These are phyloP conservation scores for Lasioglossum vierecki DNA, from an alignment of 2,888 invertebrate genomes.

Conservation along the genomic window DNA sequence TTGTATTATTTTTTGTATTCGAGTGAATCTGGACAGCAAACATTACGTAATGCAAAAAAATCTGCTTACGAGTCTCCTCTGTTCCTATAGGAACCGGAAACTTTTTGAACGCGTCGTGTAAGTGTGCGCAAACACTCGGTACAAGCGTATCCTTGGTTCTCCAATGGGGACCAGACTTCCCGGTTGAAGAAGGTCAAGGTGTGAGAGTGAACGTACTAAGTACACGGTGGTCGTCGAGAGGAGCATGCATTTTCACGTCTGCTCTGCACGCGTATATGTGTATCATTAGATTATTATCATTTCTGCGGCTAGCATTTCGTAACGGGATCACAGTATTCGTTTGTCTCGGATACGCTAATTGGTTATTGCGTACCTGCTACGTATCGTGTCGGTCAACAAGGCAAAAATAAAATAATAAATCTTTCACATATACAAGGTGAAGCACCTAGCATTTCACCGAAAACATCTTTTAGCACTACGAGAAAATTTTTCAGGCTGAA, in stretches of 20 bases:
- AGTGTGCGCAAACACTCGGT: not conserved
- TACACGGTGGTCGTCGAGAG: slow-evolving; percentile 28
- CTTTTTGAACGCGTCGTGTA: not conserved
- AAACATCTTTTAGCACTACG: no score
- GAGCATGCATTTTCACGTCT: slow-evolving; percentile 23
- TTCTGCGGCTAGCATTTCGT: slow-evolving; percentile 42
- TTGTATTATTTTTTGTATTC: not conserved
- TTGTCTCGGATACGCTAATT: slow-evolving; percentile 60
- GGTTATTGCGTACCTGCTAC: slow-evolving; percentile 38
- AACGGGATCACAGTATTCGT: slow-evolving; percentile 61
- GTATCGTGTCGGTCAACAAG: not conserved
- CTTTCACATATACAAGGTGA: no score
- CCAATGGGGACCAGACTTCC: slow-evolving; percentile 60
- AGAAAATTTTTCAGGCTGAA: no score
- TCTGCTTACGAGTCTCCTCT: not conserved
- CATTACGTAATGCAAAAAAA: not conserved
- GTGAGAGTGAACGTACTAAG: slow-evolving; percentile 72
- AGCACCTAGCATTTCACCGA: no score
- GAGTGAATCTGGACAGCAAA: not conserved
- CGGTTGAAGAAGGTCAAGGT: slow-evolving; percentile 77
- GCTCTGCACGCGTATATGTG: slow-evolving; percentile 18
- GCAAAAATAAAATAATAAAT: no score
- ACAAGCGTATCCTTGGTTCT: slow-evolving; percentile 22
- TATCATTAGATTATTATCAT: slow-evolving; percentile 64
- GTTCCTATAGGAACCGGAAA: not conserved